These are phyloP conservation scores for Apodemus sylvaticus DNA, from an alignment of 2,113 vertebrate genomes.

Conservation along the genomic window DNA sequence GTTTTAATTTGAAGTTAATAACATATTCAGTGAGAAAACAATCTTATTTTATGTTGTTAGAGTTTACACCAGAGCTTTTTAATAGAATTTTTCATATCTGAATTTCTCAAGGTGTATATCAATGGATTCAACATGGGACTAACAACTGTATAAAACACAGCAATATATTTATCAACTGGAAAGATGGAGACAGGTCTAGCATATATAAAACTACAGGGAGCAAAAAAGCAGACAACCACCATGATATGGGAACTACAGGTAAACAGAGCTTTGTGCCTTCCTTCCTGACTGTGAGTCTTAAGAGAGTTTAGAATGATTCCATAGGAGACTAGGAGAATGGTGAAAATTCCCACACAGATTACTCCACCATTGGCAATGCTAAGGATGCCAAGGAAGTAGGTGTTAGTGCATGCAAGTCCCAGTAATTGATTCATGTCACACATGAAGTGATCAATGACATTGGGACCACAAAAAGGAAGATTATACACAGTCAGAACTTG, in stretches of 20 bases:
- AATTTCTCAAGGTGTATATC: conserved; percentile 57
- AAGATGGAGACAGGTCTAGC: neutral
- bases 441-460: conserved; percentile 58
- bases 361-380: conserved; percentile 47
- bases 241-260: conserved; percentile 70
- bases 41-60: neutral
- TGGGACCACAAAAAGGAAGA: conserved; percentile 69
- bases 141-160: conserved; percentile 44
- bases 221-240: conserved; percentile 66
- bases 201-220: conserved; percentile 70
- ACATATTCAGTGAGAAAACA: neutral
- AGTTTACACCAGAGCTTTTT: conserved; percentile 8
- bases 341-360: conserved; percentile 27
- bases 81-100: conserved; percentile 63
- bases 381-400: neutral
- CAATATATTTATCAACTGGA: conserved; percentile 29
- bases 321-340: conserved; percentile 65
- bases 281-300: too few species aligned
- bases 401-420: conserved; percentile 47
- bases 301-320: neutral
- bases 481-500: conserved; percentile 47
- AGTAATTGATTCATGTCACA: conserved; percentile 68
- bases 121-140: conserved; percentile 53
- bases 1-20: neutral
- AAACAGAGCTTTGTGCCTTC: conserved; percentile 59